phyloP scores from a whole-genome alignment of 2,113 vertebrate genomes.

The Rostratula benghalensis region DNA sequence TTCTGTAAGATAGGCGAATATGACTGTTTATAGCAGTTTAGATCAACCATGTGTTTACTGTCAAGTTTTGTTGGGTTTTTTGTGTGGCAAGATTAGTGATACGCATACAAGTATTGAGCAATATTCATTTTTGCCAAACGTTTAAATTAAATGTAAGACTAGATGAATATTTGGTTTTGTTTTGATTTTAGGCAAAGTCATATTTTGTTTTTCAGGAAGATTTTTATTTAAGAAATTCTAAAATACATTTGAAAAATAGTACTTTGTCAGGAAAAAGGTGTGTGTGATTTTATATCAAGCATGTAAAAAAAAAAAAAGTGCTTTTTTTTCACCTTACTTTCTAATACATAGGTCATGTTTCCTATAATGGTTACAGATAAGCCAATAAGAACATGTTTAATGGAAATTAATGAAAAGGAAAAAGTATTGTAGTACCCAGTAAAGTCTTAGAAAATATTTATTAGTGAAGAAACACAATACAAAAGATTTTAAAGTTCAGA shows the following conservation, averaged over 20 bases:
- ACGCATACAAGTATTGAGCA: background rate
- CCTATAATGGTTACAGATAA: background rate
- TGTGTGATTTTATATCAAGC: background rate
- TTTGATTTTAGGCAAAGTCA: background rate
- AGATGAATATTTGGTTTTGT: background rate
- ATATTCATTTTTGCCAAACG: background rate
- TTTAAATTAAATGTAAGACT: background rate
- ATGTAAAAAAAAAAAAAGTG: background rate
- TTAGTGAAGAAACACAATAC: slow-evolving; percentile 12
- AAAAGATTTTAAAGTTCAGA: background rate
- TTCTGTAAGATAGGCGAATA: background rate
- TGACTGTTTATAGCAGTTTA: background rate
- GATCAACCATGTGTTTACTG: background rate
- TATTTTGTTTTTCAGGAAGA: background rate
- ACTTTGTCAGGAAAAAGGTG: background rate
- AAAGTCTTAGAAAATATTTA: slow-evolving; percentile 40
- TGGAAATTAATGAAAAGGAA: background rate
- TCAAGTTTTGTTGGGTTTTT: background rate
- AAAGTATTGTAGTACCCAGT: slow-evolving; percentile 10
- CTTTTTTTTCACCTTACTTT: background rate
- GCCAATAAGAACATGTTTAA: background rate
- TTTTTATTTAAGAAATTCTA: slow-evolving; percentile 1
- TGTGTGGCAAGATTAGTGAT: background rate
- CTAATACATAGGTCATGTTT: background rate
- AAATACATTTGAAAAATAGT: background rate